Percentiles rank a stretch among this genome's conserved stretches.
phyloP scores from a whole-genome alignment of 2,797 vertebrate species.

The Thripadectes ignobilis region DNA sequence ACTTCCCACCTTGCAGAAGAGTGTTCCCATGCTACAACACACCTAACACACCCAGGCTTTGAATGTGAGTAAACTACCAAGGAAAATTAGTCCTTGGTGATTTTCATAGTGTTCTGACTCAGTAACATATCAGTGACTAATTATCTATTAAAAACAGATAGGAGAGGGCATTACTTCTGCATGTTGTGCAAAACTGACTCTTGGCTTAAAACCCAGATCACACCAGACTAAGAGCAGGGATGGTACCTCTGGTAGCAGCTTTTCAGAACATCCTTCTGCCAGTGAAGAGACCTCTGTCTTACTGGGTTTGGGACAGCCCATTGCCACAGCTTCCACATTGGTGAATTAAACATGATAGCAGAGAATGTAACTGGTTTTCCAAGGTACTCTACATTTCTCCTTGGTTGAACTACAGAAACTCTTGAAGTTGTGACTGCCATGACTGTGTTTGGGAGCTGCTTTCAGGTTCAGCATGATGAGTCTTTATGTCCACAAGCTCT shows the following conservation, averaged over 20 bases:
- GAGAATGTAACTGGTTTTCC: background rate
- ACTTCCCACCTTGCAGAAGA: background rate
- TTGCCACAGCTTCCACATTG: background rate
- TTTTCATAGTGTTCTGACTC: background rate
- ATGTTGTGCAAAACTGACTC: background rate
- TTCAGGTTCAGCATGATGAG: background rate
- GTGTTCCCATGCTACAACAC: rapidly evolving
- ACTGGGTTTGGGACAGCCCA: background rate
- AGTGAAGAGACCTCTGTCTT: background rate
- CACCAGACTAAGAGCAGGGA: background rate
- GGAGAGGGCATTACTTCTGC: background rate
- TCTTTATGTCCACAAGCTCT: background rate
- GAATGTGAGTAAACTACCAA: background rate
- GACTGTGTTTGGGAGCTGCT: background rate
- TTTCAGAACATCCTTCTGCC: background rate
- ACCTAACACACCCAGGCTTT: background rate
- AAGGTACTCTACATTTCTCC: background rate
- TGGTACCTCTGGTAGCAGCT: background rate
- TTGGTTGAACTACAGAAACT: background rate
- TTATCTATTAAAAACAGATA: background rate
- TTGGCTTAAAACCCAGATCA: background rate
- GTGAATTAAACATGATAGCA: background rate
- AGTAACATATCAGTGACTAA: background rate
- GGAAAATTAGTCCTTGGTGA: background rate
- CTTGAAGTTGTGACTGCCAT: background rate